Base-by-base conservation (phyloP, 2,797 vertebrate species). In the Takifugu ocellatus region DNA sequence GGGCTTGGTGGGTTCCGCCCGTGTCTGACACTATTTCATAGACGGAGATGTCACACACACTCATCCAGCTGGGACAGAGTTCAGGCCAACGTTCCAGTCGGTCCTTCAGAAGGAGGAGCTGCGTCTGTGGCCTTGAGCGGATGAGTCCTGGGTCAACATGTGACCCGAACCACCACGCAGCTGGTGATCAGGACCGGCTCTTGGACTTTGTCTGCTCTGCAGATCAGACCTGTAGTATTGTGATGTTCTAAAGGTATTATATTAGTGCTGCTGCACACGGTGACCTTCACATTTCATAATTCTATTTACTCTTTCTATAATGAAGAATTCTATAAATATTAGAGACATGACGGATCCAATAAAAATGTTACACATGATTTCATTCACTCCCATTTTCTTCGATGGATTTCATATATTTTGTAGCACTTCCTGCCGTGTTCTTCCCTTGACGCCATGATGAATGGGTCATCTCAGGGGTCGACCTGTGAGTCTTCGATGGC, bases 401-500 rank as follows among this genome's bases (percentile, higher is more conserved):
- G 50, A 9, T n/a, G 64, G 1, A 47, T 45, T 53, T 61, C 43
- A 9, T 47, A 7, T 3, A 7, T 66, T 77, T 63, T 61, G 49
- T 75, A 66, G 70, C 66, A 52, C 62, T 61, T 70, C 33, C 39
- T 70, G 52, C 60, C 61, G 21, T 49, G 44, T 71, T 33, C 39
- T 43, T 36, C 60, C 74, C 61, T 62, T 60, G 53, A 33, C 45
- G 45, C 66, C 75, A 59, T 54, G 70, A 72, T 62, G 68, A 61
- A 36, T 51, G 25, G 68, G 59, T 71, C 2, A 66, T 72, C 83
- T 86, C 84, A 81, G 81, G 84, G 70, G 64, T 78, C 5, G 65
- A 49, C 24, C 0, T 46, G 66, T 78, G 59, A 55, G 66, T 65
- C 60, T 74, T 72, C 68, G 71, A 63, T 14, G 48, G 56, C 53